Evolutionary conservation across 2,113 vertebrate genomes (phyloP), one percentile per base, ranked within the genome.

Genomic region (Nibea albiflora): DNA sequence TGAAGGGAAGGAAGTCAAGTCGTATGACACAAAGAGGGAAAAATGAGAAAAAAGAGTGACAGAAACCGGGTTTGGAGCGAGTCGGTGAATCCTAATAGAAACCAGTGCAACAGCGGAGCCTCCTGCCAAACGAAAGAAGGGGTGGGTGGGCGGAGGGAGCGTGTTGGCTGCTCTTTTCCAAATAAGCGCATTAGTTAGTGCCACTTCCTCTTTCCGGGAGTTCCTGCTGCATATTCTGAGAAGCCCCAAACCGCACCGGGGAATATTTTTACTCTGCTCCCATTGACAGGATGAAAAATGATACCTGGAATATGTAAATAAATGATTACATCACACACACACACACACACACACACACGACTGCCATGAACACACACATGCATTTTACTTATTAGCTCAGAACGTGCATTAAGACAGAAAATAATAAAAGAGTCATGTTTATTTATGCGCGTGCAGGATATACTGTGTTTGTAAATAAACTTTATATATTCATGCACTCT

Each of bases 251-350:
- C 77, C 73, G 11, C 85, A 76, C 81, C 56, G 22, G 87, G 86
- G 83, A 90, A 85, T 62, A 83, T 89, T 91, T 88, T 87, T 73
- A 86, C 87, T 66, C 61, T 70, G 80, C 74, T 84, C 9, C 72
- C 70, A 86, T 62, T 83, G 90, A 92, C 87, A 89, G 85, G 46
- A 90, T 92, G 91, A 93, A 90, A 92, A 92, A 86, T 83, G 42
- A 92, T 81, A 88, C 87, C 72, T 89, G 86, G 66, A 86, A 83
- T 78, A 81, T 88, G 89, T 91, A 87, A 91, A 93, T 87, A 92
- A 88, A 90, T 86, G 47, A 84, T 76, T 5, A 85, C 78, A 90
- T 91, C 79, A 88, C 80, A 84, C n/a, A n/a, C n/a, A n/a, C 79
- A 88, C 80, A 84, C 79, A 88, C 80, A 84, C 79, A 88, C 80